phyloP scores from a whole-genome alignment of 2,113 vertebrate species.

The Gambusia holbrooki region DNA sequence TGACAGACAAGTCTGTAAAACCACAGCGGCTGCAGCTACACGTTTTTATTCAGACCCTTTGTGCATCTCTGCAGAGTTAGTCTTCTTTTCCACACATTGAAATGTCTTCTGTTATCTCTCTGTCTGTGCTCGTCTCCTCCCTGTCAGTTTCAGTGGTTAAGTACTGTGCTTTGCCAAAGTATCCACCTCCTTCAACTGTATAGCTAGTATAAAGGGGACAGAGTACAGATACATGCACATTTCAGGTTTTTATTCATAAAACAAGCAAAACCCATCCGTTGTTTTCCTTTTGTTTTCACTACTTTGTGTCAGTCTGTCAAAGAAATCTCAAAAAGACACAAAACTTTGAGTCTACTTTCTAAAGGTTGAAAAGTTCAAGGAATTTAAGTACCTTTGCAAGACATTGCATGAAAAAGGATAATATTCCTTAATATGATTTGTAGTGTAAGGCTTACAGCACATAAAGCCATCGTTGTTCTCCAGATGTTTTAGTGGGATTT shows the following conservation, averaged over 20 bases:
- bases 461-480: conserved; percentile 42
- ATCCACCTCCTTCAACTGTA: not conserved
- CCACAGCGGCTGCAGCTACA: conserved; percentile 36
- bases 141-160: conserved; percentile 15
- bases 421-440: conserved; percentile 47
- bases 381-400: no score
- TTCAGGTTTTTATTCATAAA: no score
- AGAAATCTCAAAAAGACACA: not conserved
- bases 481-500: conserved; percentile 6
- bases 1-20: conserved; percentile 61
- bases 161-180: not conserved
- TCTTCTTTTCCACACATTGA: conserved; percentile 26
- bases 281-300: no score
- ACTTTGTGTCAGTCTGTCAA: not conserved
- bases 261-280: no score
- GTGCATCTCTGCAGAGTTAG: conserved; percentile 17
- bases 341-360: not conserved
- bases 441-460: conserved; percentile 21
- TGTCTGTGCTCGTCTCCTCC: not conserved
- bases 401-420: conserved; percentile 24
- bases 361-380: not conserved
- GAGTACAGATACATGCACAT: not conserved
- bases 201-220: not conserved
- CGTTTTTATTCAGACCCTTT: conserved; percentile 32
- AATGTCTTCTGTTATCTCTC: not conserved